Evolutionary conservation across 2,888 invertebrate species (phyloP).

Genomic region (Chloroclysta siterata): DNA sequence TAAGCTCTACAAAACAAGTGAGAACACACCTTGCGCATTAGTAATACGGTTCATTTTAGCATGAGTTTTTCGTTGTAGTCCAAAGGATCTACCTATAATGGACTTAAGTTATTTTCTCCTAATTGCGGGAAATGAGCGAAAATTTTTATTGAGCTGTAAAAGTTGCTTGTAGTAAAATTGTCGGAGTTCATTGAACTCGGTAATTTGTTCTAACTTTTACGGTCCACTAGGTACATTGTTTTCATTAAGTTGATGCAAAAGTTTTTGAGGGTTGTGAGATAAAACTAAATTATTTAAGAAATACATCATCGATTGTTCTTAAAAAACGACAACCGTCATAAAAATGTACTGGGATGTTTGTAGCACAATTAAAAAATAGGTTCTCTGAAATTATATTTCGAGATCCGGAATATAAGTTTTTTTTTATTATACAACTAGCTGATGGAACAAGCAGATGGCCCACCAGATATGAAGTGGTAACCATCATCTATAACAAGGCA

Average conservation of each 20-base stretch:
- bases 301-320: neutral
- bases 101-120: slow-evolving; percentile 52
- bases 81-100: slow-evolving; percentile 39
- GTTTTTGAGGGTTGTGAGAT: slow-evolving; percentile 26
- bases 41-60: slow-evolving; percentile 21
- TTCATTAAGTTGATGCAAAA: slow-evolving; percentile 40
- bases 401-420: no score
- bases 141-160: slow-evolving; percentile 75
- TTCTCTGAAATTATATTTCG: no score
- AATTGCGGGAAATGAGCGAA: slow-evolving; percentile 74
- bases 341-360: neutral
- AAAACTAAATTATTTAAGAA: slow-evolving; percentile 14
- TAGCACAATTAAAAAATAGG: neutral
- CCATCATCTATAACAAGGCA: no score
- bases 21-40: slow-evolving; percentile 6
- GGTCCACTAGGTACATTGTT: slow-evolving; percentile 45
- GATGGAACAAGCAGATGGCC: no score
- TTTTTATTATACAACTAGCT: no score
- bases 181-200: slow-evolving; percentile 66
- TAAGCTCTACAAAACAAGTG: slow-evolving; percentile 25
- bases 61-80: slow-evolving; percentile 27
- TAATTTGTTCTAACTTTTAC: slow-evolving; percentile 63
- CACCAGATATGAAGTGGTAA: no score
- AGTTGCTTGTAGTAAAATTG: slow-evolving; percentile 69
- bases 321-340: neutral